A percentile compares a stretch with the other conserved stretches of the same genome.
Evolutionary conservation across 2,113 vertebrate genomes (phyloP).

Genomic region (Urocitellus parryii): DNA sequence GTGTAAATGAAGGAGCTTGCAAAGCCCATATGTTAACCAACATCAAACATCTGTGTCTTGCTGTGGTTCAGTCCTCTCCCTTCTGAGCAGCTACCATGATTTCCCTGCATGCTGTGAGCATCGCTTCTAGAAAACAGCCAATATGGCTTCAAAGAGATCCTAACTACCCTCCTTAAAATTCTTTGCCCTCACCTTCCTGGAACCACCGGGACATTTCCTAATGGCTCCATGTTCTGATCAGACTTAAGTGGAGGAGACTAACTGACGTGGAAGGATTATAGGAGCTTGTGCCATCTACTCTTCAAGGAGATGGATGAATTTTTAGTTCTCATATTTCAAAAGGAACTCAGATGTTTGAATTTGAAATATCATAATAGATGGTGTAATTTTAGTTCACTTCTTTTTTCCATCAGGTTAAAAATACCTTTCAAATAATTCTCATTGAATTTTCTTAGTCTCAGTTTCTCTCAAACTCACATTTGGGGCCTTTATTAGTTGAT

Average conservation of each 20-base stretch:
- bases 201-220: background rate
- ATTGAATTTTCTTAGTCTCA: conserved; percentile 64
- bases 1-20: background rate
- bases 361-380: conserved; percentile 54
- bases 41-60: background rate
- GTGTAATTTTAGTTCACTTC: conserved; percentile 64
- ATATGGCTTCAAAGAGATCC: background rate
- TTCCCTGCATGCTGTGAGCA: background rate
- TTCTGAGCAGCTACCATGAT: background rate
- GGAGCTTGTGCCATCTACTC: background rate
- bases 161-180: background rate
- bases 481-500: conserved; percentile 67
- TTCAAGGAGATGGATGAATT: background rate
- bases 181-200: background rate
- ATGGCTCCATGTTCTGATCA: background rate
- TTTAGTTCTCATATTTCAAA: conserved; percentile 47
- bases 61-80: background rate
- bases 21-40: background rate
- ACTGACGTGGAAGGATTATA: background rate
- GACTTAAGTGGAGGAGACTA: background rate
- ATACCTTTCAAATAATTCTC: conserved; percentile 68
- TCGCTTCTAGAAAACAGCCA: background rate
- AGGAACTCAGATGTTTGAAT: conserved; percentile 47
- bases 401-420: conserved; percentile 70
- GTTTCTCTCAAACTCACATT: conserved; percentile 57